Evolutionary conservation across 2,888 invertebrate species (phyloP), one percentile per base, ranked within the genome.

Genomic region (Eristalis tenax): DNA sequence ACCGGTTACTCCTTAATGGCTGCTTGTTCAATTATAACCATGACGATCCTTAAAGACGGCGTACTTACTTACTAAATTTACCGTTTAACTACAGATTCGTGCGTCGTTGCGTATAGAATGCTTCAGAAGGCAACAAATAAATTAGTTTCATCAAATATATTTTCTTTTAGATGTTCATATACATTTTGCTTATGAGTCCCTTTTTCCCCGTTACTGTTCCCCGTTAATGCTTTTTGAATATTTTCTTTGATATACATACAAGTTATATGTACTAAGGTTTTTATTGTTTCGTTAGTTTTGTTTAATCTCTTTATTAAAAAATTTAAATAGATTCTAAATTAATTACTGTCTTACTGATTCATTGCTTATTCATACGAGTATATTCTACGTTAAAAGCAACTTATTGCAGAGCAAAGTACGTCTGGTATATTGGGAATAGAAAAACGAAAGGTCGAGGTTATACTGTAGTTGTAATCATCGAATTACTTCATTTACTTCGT

Each of bases 61-160:
- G 38, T 38, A 13, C 38, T 38, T 38, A 38, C 38, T 38, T 38
- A 38, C 35, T 11, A 35, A 35, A 11, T 35, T 0, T 2, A 35
- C 1, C 35, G 4, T 4, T 38, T 38, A 38, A 38, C 38, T 0
- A 38, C 38, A 38, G 38, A 13, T 13, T 38, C 26, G 26, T 26
- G 13, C 13, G 38, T 38, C 40, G 15, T 43, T 18, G 8, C 18
- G 18, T 18, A n/a, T 50, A 63, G 63, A 11, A 63, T n/a, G n/a
- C 22, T 35, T 6, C 10, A 40, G 26, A 63, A 61, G 61, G 50
- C 61, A 23, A 66, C 18, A 23, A 56, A 65, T 28, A 63, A 66
- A 65, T 75, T 84, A 80, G 65, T 80, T 80, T 80, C 75, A 76
- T 80, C 80, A 84, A 84, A 75, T 84, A 75, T 80, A 79, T 84